phyloP scores from a whole-genome alignment of 2,113 vertebrate species.

The Colaptes auratus region DNA sequence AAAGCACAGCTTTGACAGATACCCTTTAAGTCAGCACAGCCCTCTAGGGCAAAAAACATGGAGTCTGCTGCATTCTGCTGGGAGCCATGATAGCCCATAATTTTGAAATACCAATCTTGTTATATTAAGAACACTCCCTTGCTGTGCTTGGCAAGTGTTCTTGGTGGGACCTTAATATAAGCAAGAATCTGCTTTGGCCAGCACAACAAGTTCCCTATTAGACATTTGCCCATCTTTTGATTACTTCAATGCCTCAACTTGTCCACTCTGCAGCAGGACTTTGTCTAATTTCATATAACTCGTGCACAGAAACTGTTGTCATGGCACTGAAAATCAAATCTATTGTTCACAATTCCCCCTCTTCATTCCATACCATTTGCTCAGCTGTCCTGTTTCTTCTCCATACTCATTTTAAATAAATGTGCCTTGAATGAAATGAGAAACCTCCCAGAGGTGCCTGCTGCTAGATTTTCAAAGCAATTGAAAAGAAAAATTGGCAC shows the following conservation, averaged over 20 bases:
- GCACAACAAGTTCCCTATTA: not conserved
- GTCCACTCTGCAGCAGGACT: not conserved
- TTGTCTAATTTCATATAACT: not conserved
- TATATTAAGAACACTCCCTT: not conserved
- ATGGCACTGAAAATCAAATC: constrained; percentile 38
- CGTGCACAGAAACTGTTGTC: constrained; percentile 8
- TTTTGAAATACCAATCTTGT: not conserved
- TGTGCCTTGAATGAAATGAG: constrained; percentile 54
- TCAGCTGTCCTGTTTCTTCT: constrained; percentile 31
- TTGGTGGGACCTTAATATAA: not conserved
- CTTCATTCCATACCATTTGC: constrained; percentile 16
- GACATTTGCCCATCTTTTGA: not conserved
- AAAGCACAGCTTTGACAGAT: not conserved
- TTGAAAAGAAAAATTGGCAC: constrained; percentile 61
- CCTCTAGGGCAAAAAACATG: not conserved
- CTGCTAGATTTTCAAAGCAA: constrained; percentile 53
- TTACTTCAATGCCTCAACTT: constrained; percentile 14
- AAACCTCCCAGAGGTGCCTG: constrained; percentile 41
- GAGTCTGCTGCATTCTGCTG: not conserved
- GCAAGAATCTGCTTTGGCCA: constrained; percentile 19
- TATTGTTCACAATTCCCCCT: not conserved
- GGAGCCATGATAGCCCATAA: not conserved
- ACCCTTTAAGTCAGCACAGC: not conserved
- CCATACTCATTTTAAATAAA: constrained; percentile 19
- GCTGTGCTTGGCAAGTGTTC: not conserved